Evolutionary conservation across 2,888 invertebrate genomes (phyloP), one percentile per base, ranked within the genome.

Genomic region (Cinara cedri): DNA sequence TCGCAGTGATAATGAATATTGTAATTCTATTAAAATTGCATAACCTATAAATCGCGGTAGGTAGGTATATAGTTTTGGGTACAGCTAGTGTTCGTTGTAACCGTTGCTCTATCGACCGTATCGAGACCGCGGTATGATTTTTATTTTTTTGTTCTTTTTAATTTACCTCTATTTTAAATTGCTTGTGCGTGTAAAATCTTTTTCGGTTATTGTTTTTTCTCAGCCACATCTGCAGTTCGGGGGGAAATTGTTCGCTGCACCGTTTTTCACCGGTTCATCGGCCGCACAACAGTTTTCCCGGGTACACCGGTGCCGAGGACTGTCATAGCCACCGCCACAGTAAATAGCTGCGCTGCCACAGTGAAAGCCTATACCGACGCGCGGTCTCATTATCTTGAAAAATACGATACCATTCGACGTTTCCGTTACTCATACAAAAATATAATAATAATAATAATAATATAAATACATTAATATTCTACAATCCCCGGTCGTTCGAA

Each of bases 191-290:
- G 13, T 55, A 55, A 46, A 76, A 66, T 66, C 55, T 66, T 19
- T 51, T 26, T 26, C n/a, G 44, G 49, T 62, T 34, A n/a, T 74
- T 72, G 11, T 57, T 57, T 66, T 26, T 63, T 57, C 57, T 76
- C 13, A 11, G 51, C 42, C 13, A 9, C 42, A 54, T 65, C 13
- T 54, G 44, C n/a, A n/a, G n/a, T 24, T 54, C 1, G n/a, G 13
- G 24, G 3, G 4, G 34, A 66, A 75, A 76, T 46, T 11, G 21
- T 16, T 42, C 16, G 42, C 42, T n/a, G 65, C 54, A 19, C n/a
- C 66, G 26, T 26, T 74, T 63, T 75, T 55, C 55, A 55, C 26
- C 65, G 76, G 66, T 76, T 76, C 76, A 76, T 76, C 76, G 76
- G 66, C 26, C 66, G 55, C 21, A 34, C 6, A 68, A 76, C 46